Percentiles rank a stretch among this genome's conserved stretches.
Evolutionary conservation across 37 sponge, comb jelly and placozoan genomes (phyloP).

Genomic region (Spongilla lacustris): DNA sequence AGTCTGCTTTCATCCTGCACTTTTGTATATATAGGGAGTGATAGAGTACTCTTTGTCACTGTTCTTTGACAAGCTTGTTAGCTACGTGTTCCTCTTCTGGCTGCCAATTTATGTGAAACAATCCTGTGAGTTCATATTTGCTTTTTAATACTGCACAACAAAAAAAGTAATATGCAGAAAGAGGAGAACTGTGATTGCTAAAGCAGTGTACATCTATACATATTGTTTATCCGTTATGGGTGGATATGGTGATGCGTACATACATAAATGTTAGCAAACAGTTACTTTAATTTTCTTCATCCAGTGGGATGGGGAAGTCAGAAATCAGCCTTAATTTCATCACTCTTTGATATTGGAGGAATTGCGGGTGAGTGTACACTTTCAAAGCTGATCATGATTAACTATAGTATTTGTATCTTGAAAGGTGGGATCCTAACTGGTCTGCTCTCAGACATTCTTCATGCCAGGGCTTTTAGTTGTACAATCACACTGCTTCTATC

Average conservation of each 20-base stretch:
- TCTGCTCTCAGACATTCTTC: slow-evolving; percentile 65
- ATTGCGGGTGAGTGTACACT: slow-evolving; percentile 69
- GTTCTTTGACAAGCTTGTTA: slow-evolving; percentile 82
- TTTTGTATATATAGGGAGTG: slow-evolving; percentile 24
- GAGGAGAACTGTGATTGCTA: no score
- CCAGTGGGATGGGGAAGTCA: slow-evolving; percentile 3
- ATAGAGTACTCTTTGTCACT: slow-evolving; percentile 79
- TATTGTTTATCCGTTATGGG: no score
- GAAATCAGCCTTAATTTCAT: slow-evolving; percentile 70
- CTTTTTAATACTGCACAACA: no score
- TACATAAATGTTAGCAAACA: no score
- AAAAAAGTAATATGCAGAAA: no score
- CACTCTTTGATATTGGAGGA: slow-evolving; percentile 86
- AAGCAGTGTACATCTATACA: no score
- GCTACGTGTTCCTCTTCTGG: slow-evolving; percentile 90
- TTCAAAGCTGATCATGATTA: background rate
- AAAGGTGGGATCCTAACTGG: slow-evolving; percentile 61
- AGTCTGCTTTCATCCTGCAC: no score
- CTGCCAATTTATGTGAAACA: slow-evolving; percentile 77
- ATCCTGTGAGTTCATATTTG: slow-evolving; percentile 15
- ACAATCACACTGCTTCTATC: slow-evolving; percentile 54
- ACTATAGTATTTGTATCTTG: background rate
- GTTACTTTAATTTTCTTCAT: no score
- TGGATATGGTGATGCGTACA: no score
- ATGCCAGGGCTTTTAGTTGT: slow-evolving; percentile 63